Base-by-base conservation (phyloP, 2,113 vertebrate genomes). In the Emydura subglobosa region DNA sequence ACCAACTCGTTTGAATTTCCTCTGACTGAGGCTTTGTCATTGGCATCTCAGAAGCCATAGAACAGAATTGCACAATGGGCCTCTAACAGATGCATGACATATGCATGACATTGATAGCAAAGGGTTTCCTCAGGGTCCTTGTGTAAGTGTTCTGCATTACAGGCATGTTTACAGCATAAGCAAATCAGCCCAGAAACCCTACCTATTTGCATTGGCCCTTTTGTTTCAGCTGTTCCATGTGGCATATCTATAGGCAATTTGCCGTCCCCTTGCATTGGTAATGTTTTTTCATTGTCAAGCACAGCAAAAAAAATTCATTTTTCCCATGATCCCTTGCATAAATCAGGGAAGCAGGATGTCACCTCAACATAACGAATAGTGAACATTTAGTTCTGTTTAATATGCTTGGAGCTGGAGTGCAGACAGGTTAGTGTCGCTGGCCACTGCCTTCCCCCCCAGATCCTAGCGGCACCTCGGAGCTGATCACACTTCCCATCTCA, bases 291-390 rank as follows among this genome's bases (percentile, higher is more conserved):
- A 79, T 89, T 89, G 78, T 49, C 90, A 4, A 0, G 84, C 59
- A 51, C 81, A 92, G 55, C 53, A 19, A 24, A 21, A 59, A 53
- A 57, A 85, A 39, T 42, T 72, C 39, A 2, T 97, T 97, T 97
- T 96, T 96, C 96, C 11, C 95, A 96, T 74, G 31, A 96, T 96
- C 97, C 96, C 97, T 98, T 97, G 97, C 39, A 42, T 96, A 96
- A 97, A 97, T 97, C 97, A 97, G 96, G 96, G 97, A 97, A 97
- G 93, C 96, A 94, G 97, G 97, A 96, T 97, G 97, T 97, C 95
- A 81, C 95, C 86, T 94, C 82, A 79, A 92, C 95, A 57, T 39
- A 95, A 44, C 95, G 95, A 95, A 92, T 82, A 74, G 95, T 85
- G 94, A 95, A 16, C 91, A 10, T 92, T 95, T 85, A 94, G 72